phyloP scores from a whole-genome alignment of 2,113 vertebrate genomes.

The Anarrhichthys ocellatus region DNA sequence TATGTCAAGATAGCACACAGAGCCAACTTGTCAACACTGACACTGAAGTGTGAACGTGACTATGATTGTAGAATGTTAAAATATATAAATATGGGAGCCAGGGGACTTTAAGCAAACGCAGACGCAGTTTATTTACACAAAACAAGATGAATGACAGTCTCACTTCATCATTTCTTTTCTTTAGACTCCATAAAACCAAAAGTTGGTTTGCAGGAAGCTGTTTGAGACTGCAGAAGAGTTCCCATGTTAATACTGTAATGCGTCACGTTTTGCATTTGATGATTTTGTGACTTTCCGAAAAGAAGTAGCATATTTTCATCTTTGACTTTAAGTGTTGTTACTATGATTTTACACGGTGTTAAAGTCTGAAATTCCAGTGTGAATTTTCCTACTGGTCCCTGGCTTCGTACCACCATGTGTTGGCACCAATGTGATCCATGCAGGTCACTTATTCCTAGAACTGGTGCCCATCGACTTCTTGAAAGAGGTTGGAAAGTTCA shows the following conservation, averaged over 20 bases:
- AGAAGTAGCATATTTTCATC: neutral
- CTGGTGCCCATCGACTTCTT: constrained; percentile 4
- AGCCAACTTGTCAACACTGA: neutral
- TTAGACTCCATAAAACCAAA: neutral
- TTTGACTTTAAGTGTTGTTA: neutral
- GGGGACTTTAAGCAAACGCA: neutral
- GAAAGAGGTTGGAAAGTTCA: constrained; percentile 3
- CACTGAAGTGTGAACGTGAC: neutral
- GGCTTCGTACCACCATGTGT: constrained; percentile 1
- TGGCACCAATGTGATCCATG: constrained; percentile 26
- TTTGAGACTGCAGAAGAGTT: neutral
- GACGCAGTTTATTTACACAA: constrained; percentile 64
- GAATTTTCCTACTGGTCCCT: constrained; percentile 9
- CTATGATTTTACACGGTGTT: neutral
- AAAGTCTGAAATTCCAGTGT: constrained; percentile 12
- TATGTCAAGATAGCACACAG: neutral
- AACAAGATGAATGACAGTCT: constrained; percentile 56
- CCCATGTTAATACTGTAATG: neutral
- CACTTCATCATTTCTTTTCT: neutral
- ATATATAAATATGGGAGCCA: constrained; percentile 70
- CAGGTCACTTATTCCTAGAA: constrained; percentile 54
- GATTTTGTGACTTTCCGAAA: neutral
- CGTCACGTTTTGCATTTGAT: neutral
- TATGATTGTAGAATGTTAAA: constrained; percentile 56
- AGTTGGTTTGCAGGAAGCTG: neutral